These are phyloP conservation scores for Scylla paramamosain DNA, from an alignment of 1,140 invertebrate genomes.

Conservation along the genomic window DNA sequence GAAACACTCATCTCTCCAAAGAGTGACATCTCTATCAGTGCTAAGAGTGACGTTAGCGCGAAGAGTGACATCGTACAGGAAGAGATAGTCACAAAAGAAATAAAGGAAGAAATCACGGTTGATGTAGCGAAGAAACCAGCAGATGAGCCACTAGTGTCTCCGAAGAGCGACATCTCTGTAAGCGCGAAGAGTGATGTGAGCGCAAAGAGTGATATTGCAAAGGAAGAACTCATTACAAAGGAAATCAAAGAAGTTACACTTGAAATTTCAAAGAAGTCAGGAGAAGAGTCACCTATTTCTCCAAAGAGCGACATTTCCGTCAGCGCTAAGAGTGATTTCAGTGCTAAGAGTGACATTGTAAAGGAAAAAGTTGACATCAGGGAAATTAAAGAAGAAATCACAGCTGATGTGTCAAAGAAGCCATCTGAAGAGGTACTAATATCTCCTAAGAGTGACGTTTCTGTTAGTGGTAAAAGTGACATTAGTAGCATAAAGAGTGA, in stretches of 20 bases:
- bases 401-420: slow-evolving; percentile 36
- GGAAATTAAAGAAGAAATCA: slow-evolving; percentile 77
- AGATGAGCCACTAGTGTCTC: slow-evolving; percentile 40
- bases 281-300: too few relatives aligned
- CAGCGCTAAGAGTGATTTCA: slow-evolving; percentile 47
- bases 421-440: slow-evolving; percentile 21
- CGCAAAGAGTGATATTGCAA: slow-evolving; percentile 50
- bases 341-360: slow-evolving; percentile 30
- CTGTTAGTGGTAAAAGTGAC: slow-evolving; percentile 51
- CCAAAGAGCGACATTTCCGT: slow-evolving; percentile 55
- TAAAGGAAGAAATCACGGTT: slow-evolving; percentile 37
- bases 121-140: background rate
- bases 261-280: background rate
- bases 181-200: slow-evolving; percentile 59
- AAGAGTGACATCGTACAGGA: slow-evolving; percentile 39
- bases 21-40: slow-evolving; percentile 56
- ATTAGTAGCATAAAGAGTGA: background rate
- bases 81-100: slow-evolving; percentile 25
- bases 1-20: slow-evolving; percentile 42
- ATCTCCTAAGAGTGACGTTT: slow-evolving; percentile 57
- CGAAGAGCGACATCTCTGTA: slow-evolving; percentile 51
- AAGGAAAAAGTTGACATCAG: slow-evolving; percentile 73
- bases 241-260: slow-evolving; percentile 74
- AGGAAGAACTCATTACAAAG: slow-evolving; percentile 40
- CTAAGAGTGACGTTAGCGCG: slow-evolving; percentile 51